A percentile compares a stretch with the other conserved stretches of the same genome.
Evolutionary conservation across 1,140 invertebrate species (phyloP).

Genomic region (Drosophila suzukii): DNA sequence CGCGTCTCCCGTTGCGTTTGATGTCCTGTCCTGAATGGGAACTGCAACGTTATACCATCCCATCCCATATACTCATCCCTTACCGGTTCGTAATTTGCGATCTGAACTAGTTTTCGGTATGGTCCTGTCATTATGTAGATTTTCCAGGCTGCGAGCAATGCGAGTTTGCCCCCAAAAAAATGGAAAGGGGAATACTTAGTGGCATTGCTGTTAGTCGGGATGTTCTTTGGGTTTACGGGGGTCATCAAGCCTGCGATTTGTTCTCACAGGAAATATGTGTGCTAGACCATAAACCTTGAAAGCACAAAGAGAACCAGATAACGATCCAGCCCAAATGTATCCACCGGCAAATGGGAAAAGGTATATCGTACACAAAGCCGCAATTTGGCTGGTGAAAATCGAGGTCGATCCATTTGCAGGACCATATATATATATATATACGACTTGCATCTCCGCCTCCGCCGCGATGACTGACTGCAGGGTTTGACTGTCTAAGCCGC

Average conservation of each 20-base stretch:
- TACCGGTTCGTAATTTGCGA: constrained; percentile 80
- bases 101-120: constrained; percentile 71
- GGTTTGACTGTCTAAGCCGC: constrained; percentile 80
- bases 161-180: constrained; percentile 15
- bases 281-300: constrained; percentile 64
- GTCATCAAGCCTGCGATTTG: constrained; percentile 52
- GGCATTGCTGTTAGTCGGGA: constrained; percentile 38
- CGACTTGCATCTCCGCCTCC: not conserved
- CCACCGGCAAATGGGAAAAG: constrained; percentile 37
- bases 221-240: constrained; percentile 38
- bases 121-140: constrained; percentile 74
- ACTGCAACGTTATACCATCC: constrained; percentile 42
- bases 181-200: constrained; percentile 24
- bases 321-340: constrained; percentile 65
- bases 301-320: constrained; percentile 73
- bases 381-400: constrained; percentile 74
- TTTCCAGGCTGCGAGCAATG: constrained; percentile 36
- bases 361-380: constrained; percentile 57
- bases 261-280: constrained; percentile 74
- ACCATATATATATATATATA: constrained; percentile 26
- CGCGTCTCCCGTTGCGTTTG: constrained; percentile 57
- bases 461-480: constrained; percentile 44
- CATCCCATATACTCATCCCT: constrained; percentile 21
- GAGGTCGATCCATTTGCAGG: constrained; percentile 68
- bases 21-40: constrained; percentile 71